These are phyloP conservation scores for Prosopocoilus inquinatus DNA, from an alignment of 2,888 invertebrate species.

Conservation along the genomic window DNA sequence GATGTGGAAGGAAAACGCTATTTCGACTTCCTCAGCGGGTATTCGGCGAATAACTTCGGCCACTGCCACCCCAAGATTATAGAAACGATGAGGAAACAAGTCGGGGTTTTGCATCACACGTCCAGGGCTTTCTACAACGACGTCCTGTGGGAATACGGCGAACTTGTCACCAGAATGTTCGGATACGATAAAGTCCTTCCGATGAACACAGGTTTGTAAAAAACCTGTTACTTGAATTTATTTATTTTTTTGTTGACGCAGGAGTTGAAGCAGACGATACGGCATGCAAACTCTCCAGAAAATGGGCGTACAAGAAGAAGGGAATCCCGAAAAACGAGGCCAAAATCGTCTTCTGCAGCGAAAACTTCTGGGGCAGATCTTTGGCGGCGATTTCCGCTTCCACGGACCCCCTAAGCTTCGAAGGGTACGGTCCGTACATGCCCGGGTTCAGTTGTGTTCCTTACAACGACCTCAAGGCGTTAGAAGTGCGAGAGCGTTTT, in stretches of 20 bases:
- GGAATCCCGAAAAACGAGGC: slow-evolving; percentile 67
- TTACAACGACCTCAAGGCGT: slow-evolving; percentile 67
- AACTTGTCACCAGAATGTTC: slow-evolving; percentile 68
- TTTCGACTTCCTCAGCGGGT: slow-evolving; percentile 77
- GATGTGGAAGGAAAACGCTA: slow-evolving; percentile 78
- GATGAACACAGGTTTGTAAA: slow-evolving; percentile 71
- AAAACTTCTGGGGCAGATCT: slow-evolving; percentile 84
- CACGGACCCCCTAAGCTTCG: slow-evolving; percentile 69
- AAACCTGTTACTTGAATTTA: not conserved
- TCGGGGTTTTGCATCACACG: slow-evolving; percentile 64
- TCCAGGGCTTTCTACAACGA: slow-evolving; percentile 75
- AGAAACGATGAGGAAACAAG: slow-evolving; percentile 58
- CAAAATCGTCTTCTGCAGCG: slow-evolving; percentile 69
- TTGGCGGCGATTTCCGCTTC: slow-evolving; percentile 77
- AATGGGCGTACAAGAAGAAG: slow-evolving; percentile 80
- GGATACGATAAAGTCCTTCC: slow-evolving; percentile 76
- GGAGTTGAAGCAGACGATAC: slow-evolving; percentile 82
- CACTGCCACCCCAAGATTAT: slow-evolving; percentile 75
- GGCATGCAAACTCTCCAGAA: slow-evolving; percentile 73
- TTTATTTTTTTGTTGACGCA: slow-evolving; percentile 29
- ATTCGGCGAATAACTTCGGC: slow-evolving; percentile 79
- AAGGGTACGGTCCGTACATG: slow-evolving; percentile 76
- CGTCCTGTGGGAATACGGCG: slow-evolving; percentile 70
- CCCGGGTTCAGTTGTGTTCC: slow-evolving; percentile 74
- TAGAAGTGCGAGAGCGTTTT: slow-evolving; percentile 56